phyloP scores from a whole-genome alignment of 2,888 invertebrate genomes.

The Lissocephala sabroskyi region DNA sequence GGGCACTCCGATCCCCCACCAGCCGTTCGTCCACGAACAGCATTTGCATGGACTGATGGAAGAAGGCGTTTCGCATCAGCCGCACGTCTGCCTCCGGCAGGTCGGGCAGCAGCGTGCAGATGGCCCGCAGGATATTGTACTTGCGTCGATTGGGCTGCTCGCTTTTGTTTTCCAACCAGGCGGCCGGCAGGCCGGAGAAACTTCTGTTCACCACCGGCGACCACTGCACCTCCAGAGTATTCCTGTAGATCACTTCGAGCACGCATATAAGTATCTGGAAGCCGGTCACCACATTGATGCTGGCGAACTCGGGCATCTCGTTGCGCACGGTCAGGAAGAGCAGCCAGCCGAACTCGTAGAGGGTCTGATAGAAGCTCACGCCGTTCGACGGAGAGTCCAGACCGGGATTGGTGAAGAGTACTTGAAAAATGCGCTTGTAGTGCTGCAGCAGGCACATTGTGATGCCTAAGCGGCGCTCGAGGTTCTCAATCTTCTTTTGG shows the following conservation, averaged over 20 bases:
- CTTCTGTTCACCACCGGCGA: constrained; percentile 26
- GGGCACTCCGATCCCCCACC: constrained; percentile 29
- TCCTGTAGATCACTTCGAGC: constrained; percentile 40
- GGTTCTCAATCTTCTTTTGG: constrained; percentile 26
- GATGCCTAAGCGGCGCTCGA: constrained; percentile 28
- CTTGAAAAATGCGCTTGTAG: constrained; percentile 35
- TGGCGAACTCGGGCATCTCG: constrained; percentile 28
- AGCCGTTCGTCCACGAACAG: constrained; percentile 38
- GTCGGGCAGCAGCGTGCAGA: constrained; percentile 30
- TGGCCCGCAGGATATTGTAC: constrained; percentile 26
- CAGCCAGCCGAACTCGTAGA: constrained; percentile 48
- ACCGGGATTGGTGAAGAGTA: constrained; percentile 26
- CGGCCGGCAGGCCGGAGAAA: constrained; percentile 30
- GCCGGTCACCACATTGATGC: constrained; percentile 26
- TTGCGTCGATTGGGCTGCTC: constrained; percentile 14
- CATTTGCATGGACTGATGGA: constrained; percentile 28
- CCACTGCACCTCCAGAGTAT: constrained; percentile 35
- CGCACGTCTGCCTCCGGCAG: constrained; percentile 16
- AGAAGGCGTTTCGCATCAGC: constrained; percentile 28
- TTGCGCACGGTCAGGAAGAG: constrained; percentile 40
- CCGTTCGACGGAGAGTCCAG: neutral
- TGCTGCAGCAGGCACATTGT: constrained; percentile 25
- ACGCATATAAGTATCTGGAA: constrained; percentile 41
- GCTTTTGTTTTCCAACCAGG: constrained; percentile 29
- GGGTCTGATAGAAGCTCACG: constrained; percentile 33